Evolutionary conservation across 1,140 invertebrate species (phyloP), one percentile per base, ranked within the genome.

Genomic region (Marisa cornuarietis): DNA sequence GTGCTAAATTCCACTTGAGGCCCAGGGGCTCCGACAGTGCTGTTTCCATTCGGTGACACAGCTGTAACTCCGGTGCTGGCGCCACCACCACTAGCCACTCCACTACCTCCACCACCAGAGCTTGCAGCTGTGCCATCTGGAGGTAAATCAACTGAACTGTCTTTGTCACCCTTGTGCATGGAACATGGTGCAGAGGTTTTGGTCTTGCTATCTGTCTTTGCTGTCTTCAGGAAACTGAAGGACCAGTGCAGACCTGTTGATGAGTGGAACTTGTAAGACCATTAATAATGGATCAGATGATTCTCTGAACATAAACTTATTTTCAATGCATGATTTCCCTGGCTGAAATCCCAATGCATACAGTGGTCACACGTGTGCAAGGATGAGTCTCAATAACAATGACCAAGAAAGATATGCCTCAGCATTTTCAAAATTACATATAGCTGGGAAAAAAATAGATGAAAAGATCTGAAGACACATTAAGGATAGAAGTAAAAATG

Each of bases 1-100:
- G 78, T 80, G 72, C 82, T 86, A 71, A 86, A 87, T 76, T 87
- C 86, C 54, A 87, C 86, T 69, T 80, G 81, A 26, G 84, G 82
- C 18, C 80, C 79, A 24, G 31, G 74, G 51, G 66, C 58, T 24
- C 69, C 52, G 18, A 31, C 65, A 51, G 42, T 65, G 22, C n/a
- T 75, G 75, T 20, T 73, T 74, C 42, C 65, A 24, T 49, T 66
- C 16, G 54, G 51, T 24, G 65, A 51, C 51, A 62, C 77, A 58
- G 51, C 51, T 5, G 62, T 42, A 0, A 62, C 58, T 10, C n/a
- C 61, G 52, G 51, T 78, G 51, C 31, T 61, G 31, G 42, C 54
- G 9, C 54, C 49, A 22, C 71, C 78, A 18, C 68, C 63, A 24
- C 68, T 66, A 20, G 8, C 62, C 20, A 11, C 58, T 18, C 78